Percentiles rank a stretch among this genome's conserved stretches.
These are phyloP conservation scores for Tetramorium simillimum DNA, from an alignment of 1,140 invertebrate genomes.

Conservation along the genomic window DNA sequence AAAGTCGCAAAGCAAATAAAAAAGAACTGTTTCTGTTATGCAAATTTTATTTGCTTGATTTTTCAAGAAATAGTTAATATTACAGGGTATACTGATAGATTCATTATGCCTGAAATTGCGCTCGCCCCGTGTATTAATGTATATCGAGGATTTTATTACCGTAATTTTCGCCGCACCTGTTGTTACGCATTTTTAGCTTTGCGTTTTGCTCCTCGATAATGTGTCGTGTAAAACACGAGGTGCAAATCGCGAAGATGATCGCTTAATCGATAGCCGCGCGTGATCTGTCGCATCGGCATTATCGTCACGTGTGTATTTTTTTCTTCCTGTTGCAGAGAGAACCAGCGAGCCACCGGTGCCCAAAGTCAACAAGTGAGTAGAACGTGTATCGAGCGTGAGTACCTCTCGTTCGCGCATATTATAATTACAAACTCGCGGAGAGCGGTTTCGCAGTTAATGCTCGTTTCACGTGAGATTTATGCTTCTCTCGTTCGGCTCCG, in stretches of 20 bases:
- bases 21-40: background rate
- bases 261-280: conserved; percentile 19
- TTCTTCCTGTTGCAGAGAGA: conserved; percentile 76
- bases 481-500: conserved; percentile 34
- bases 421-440: conserved; percentile 57
- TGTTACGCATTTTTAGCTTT: background rate
- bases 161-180: conserved; percentile 1
- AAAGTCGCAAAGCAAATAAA: background rate
- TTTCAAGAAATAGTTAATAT: background rate
- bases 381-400: conserved; percentile 36
- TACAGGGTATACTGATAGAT: background rate
- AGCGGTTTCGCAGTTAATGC: conserved; percentile 71
- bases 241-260: background rate
- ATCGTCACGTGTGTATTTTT: conserved; percentile 33
- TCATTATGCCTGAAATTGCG: conserved; percentile 5
- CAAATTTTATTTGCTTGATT: background rate
- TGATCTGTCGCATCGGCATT: background rate
- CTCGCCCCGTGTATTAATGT: too few relatives aligned
- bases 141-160: background rate
- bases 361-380: conserved; percentile 78
- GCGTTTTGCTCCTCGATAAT: background rate
- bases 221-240: background rate
- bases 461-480: conserved; percentile 72
- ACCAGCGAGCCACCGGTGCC: conserved; percentile 63
- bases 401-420: conserved; percentile 30